A percentile compares a stretch with the other conserved stretches of the same genome.
These are phyloP conservation scores for Larimichthys polyactis DNA, from an alignment of 2,113 vertebrate genomes.

Conservation along the genomic window DNA sequence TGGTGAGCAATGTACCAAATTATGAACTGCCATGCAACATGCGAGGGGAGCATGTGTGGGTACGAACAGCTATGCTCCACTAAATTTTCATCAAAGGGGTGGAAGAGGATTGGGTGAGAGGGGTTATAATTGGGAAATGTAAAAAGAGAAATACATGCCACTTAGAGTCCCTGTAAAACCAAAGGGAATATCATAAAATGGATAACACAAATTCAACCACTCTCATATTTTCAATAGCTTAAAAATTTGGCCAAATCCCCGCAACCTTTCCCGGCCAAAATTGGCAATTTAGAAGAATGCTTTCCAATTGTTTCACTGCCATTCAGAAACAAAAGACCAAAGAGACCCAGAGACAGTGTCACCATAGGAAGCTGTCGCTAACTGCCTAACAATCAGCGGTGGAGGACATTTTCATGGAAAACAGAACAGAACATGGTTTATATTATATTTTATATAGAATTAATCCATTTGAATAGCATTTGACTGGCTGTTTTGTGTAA, in stretches of 20 bases:
- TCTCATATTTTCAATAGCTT: not conserved
- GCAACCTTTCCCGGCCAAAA: not conserved
- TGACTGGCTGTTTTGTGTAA: not conserved
- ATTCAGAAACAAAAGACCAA: not conserved
- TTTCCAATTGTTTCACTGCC: not conserved
- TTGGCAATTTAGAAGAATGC: not conserved
- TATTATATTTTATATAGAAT: not conserved
- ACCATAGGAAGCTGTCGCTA: not conserved
- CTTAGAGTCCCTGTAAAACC: not conserved
- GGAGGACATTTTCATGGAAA: not conserved
- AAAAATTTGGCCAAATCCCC: not conserved
- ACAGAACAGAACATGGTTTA: not conserved
- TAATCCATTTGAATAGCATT: not conserved
- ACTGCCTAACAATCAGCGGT: not conserved
- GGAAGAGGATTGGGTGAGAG: not conserved
- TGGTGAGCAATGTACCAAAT: conserved; percentile 14
- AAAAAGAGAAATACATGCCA: not conserved
- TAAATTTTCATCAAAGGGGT: conserved; percentile 15
- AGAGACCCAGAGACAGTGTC: too few relatives aligned
- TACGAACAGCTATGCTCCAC: conserved; percentile 16
- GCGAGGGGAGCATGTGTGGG: conserved; percentile 16
- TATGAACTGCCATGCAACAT: conserved; percentile 22
- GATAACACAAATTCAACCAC: not conserved
- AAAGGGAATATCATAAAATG: not conserved
- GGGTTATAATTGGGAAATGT: conserved; percentile 34